Base-by-base conservation (phyloP, 2,797 vertebrate genomes). In the Parambassis ranga region DNA sequence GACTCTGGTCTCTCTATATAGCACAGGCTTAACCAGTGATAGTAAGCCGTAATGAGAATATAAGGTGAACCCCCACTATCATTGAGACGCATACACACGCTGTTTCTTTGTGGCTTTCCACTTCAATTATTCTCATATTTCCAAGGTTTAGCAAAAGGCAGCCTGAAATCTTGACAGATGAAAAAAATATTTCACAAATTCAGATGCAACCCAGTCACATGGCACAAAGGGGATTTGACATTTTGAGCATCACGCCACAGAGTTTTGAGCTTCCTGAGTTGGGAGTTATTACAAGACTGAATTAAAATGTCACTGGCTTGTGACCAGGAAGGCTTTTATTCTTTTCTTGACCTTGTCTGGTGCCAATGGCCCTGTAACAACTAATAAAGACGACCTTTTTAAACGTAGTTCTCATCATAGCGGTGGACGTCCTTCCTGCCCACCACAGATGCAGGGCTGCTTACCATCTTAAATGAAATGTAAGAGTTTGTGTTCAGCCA, bases 121-220 rank as follows among this genome's bases (percentile, higher is more conserved):
- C 18, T 51, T 49, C 46, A 56, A 48, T 75, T 66, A 63, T 60
- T 65, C 8, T 10, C 41, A 44, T 30, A 37, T 59, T 69, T 80
- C 44, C 15, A 61, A 65, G 69, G 11, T 52, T 63, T 37, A 57
- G 46, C 44, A 66, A n/a, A 41, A 39, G 13, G 48, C 35, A 44
- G 39, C 46, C 22, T 28, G 36, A 43, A 56, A 55, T 64, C 10
- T 41, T 16, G 11, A 36, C 19, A 51, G 18, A 28, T n/a, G 5
- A n/a, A n/a, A n/a, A 9, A 58, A 44, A 11, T 31, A 15, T 58
- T 24, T 63, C n/a, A 59, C 28, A 47, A 47, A 18, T 13, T 13
- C 14, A 26, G 31, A 30, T 28, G 10, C 20, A 28, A 35, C 33
- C 55, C 24, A 32, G 19, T 30, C 36, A 3, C 27, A 31, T 44